These are phyloP conservation scores for Antedon bifida DNA, from an alignment of 35 echinoderm and acorn worm species.

Conservation along the genomic window DNA sequence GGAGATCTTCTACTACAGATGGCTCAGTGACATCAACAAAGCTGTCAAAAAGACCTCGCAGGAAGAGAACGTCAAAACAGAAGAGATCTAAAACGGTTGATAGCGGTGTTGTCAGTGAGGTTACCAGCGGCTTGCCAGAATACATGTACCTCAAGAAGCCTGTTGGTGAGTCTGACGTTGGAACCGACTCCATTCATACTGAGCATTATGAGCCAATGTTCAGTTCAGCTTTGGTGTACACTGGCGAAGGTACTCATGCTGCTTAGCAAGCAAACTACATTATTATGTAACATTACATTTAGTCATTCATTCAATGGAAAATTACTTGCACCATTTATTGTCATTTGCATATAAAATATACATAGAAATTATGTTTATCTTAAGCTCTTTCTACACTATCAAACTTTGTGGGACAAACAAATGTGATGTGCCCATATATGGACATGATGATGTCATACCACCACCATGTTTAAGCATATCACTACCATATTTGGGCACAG, in stretches of 20 bases:
- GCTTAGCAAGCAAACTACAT: neutral
- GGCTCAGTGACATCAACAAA: neutral
- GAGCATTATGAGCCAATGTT: slow-evolving; percentile 70
- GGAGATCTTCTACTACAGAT: neutral
- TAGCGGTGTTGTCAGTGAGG: neutral
- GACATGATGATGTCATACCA: too few species aligned
- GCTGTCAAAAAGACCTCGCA: neutral
- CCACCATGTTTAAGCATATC: too few species aligned
- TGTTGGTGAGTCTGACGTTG: slow-evolving; percentile 63
- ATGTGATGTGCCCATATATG: too few species aligned
- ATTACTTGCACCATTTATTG: too few species aligned
- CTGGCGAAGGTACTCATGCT: neutral
- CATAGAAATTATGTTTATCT: too few species aligned
- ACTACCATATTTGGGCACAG: too few species aligned
- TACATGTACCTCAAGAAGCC: slow-evolving; percentile 77
- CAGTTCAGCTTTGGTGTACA: neutral
- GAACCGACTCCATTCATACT: slow-evolving; percentile 57
- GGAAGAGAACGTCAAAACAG: neutral
- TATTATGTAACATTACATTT: too few species aligned
- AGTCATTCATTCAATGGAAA: too few species aligned
- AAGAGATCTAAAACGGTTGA: neutral
- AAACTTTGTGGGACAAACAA: too few species aligned
- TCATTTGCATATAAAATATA: too few species aligned
- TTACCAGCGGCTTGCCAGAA: slow-evolving; percentile 48
- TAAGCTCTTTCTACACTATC: too few species aligned